Base-by-base conservation (phyloP, 2,888 invertebrate genomes). In the Caenorhabditis panamensis region DNA sequence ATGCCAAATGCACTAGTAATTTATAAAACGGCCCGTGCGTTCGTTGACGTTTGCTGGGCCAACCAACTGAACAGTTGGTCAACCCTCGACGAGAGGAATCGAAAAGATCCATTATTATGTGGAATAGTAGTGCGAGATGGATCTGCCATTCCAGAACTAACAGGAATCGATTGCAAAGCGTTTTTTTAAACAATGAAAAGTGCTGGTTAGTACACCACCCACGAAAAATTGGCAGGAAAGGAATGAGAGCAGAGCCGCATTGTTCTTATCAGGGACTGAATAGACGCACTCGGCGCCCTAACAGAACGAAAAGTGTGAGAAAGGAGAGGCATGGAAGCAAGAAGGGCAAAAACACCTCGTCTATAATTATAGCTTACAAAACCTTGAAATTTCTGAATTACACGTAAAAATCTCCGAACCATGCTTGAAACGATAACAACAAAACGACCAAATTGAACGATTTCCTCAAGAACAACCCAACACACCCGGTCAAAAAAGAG, bases 1-100 rank as follows among this genome's bases (percentile, higher is more conserved):
- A 36, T 26, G 28, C 26, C 31, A 62, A 72, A 63, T 71, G 73
- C 73, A 66, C 24, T 58, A 53, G 59, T 73, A 73, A 73, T 73
- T 73, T 64, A 73, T 66, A 47, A 47, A 47, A 47, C 47, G 47
- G 56, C 62, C 44, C 71, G 71, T 56, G 62, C 62, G 28, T 72
- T 20, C 47, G 18, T 3, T 47, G 47, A 47, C 41, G 47, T 47
- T 20, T n/a, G 47, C 9, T 41, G 22, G 61, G 16, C 26, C 6
- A 51, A 18, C 26, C 6, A 51, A 28, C 37, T 18, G 72, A 72
- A 72, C 72, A 72, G 72, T 72, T 72, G 62, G 56, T 56, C 31
- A 4, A 20, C n/a, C n/a, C n/a, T 49, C 2, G 51, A 44, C 37
- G 58, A 54, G 62, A 51, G 31, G 54, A 71, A 54, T 41, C 41